Evolutionary conservation across 2,888 invertebrate species (phyloP), one percentile per base, ranked within the genome.

Genomic region (Orthonevra nobilis): DNA sequence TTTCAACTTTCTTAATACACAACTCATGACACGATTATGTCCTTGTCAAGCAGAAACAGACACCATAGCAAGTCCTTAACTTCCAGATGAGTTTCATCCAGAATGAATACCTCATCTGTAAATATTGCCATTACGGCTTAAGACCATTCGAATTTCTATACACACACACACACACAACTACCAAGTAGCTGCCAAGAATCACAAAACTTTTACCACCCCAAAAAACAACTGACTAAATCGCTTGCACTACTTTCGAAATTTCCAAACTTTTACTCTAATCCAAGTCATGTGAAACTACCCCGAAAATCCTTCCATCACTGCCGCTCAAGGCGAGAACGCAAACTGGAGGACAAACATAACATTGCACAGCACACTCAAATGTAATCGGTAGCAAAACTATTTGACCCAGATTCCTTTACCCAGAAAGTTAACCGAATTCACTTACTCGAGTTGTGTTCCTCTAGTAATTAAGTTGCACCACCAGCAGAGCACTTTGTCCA

Each of bases 381-480:
- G 56, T 54, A 73, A 73, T 74, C 50, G 60, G 34, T 26, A 12
- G 28, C 12, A 34, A 54, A 73, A 66, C 73, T 74, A 74, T 74
- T 52, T 74, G 74, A 61, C 74, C 74, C 15, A 74, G 54, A 74
- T 74, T 68, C 32, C 60, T 10, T 68, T 32, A n/a, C 40, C 23
- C 36, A 9, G 7, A 73, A 74, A 74, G 60, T 74, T 74, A 68
- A 60, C 74, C 46, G 23, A 68, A 68, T 66, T 74, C 46, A 60
- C 52, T 66, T 52, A 30, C 34, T 10, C 12, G 3, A 52, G 42
- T 28, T 54, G 23, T 38, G 28, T 15, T 38, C 5, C 5, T 10
- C n/a, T 30, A 23, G 52, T 32, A 61, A 61, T 64, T 64, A 64
- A 52, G 52, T 52, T 34, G 20, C 68, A 23, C 36, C 68, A 23